Evolutionary conservation across 2,113 vertebrate species (phyloP).

Genomic region (Limanda limanda): DNA sequence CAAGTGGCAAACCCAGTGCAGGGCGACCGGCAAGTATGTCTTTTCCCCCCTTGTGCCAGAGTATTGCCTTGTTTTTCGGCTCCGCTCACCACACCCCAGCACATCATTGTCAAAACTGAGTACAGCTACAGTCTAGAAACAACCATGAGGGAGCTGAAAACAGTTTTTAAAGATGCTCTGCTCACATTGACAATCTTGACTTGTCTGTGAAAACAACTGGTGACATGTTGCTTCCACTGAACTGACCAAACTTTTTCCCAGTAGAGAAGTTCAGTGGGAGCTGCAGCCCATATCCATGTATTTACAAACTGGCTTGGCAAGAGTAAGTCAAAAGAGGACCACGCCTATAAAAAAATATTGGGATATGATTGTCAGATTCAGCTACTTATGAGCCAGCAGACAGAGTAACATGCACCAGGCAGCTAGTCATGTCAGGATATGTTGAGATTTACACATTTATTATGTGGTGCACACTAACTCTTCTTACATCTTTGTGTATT

Average conservation of each 20-base stretch:
- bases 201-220: slow-evolving; percentile 1
- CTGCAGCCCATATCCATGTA: slow-evolving; percentile 31
- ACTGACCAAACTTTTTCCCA: slow-evolving; percentile 28
- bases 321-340: slow-evolving; percentile 31
- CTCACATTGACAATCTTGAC: slow-evolving; percentile 46
- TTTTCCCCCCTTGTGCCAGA: slow-evolving; percentile 74
- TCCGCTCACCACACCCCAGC: slow-evolving; percentile 65
- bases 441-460: background rate
- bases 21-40: slow-evolving; percentile 77
- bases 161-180: slow-evolving; percentile 49
- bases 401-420: slow-evolving; percentile 52
- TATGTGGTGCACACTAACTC: slow-evolving; percentile 15
- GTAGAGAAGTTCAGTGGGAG: slow-evolving; percentile 46
- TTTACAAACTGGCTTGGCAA: slow-evolving; percentile 38
- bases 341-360: slow-evolving; percentile 15
- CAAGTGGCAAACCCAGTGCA: slow-evolving; percentile 77
- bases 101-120: slow-evolving; percentile 36
- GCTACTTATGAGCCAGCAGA: slow-evolving; percentile 34
- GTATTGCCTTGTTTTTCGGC: slow-evolving; percentile 75
- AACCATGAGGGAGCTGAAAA: slow-evolving; percentile 56
- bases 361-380: slow-evolving; percentile 37
- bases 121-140: slow-evolving; percentile 31
- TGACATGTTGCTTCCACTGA: slow-evolving; percentile 42
- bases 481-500: slow-evolving; percentile 57
- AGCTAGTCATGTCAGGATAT: slow-evolving; percentile 52